These are phyloP conservation scores for Gadopsis marmoratus DNA, from an alignment of 2,797 vertebrate genomes.

Conservation along the genomic window DNA sequence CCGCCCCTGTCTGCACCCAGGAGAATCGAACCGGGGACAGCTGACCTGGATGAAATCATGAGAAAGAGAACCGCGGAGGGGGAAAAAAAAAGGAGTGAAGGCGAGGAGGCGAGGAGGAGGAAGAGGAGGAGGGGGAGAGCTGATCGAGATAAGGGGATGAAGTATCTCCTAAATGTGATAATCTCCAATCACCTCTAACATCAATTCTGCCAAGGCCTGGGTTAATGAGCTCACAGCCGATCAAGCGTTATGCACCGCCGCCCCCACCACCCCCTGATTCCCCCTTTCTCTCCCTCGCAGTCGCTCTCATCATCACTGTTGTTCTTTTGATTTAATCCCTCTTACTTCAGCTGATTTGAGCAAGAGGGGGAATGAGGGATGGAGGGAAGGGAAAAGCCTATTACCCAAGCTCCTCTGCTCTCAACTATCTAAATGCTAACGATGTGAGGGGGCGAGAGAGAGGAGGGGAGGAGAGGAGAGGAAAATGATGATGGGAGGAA, in stretches of 20 bases:
- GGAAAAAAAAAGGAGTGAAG: constrained; percentile 66
- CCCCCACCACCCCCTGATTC: constrained; percentile 51
- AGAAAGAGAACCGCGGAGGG: constrained; percentile 66
- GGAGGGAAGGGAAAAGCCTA: constrained; percentile 87
- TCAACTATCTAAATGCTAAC: constrained; percentile 99
- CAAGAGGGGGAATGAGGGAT: constrained; percentile 75
- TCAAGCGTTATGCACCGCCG: constrained; percentile 86
- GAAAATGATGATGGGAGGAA: constrained; percentile 70
- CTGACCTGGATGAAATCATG: constrained; percentile 88
- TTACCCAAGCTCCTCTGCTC: constrained; percentile 89
- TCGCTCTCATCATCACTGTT: constrained; percentile 86
- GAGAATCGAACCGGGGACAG: constrained; percentile 81
- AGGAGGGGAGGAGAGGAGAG: constrained; percentile 26
- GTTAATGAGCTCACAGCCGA: constrained; percentile 96
- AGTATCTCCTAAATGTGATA: constrained; percentile 95
- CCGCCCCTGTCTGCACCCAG: constrained; percentile 32
- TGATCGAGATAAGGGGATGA: constrained; percentile 80
- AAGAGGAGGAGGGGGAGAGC: constrained; percentile 42
- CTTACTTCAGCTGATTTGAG: constrained; percentile 90
- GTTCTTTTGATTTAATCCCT: constrained; percentile 92
- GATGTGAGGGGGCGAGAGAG: constrained; percentile 83
- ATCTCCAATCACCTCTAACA: constrained; percentile 98
- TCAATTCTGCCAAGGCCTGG: constrained; percentile 91
- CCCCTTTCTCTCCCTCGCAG: constrained; percentile 62
- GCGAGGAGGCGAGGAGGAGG: constrained; percentile 64